A percentile compares a stretch with the other conserved stretches of the same genome.
phyloP scores from a whole-genome alignment of 1,140 invertebrate species.

The Hetaerina americana region DNA sequence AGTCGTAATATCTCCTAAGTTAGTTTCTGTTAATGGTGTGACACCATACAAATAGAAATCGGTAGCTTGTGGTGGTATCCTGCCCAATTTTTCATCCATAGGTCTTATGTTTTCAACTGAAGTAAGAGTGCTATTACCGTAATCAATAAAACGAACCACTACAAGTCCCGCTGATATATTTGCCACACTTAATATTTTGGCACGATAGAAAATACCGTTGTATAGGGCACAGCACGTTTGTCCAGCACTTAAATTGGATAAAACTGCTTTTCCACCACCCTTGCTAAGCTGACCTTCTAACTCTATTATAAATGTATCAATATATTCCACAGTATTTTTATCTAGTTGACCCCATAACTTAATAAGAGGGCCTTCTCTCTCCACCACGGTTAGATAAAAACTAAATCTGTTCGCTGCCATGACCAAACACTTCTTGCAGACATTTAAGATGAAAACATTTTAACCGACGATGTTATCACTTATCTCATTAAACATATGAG shows the following conservation, averaged over 20 bases:
- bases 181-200: conserved; percentile 35
- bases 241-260: conserved; percentile 30
- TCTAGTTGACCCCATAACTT: conserved; percentile 52
- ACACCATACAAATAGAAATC: conserved; percentile 42
- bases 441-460: too few species aligned
- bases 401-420: too few species aligned
- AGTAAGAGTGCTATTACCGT: conserved; percentile 47
- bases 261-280: conserved; percentile 21
- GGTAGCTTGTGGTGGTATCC: conserved; percentile 34
- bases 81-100: conserved; percentile 33
- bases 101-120: conserved; percentile 37
- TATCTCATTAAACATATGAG: too few species aligned
- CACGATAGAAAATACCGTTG: conserved; percentile 47
- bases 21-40: conserved; percentile 25
- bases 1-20: conserved; percentile 36
- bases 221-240: conserved; percentile 48
- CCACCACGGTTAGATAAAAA: too few species aligned
- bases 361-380: conserved; percentile 45
- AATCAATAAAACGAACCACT: conserved; percentile 53
- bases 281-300: conserved; percentile 32
- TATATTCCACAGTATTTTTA: conserved; percentile 34
- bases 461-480: too few species aligned
- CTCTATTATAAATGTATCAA: conserved; percentile 38
- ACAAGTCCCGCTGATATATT: conserved; percentile 32
- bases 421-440: too few species aligned